A percentile compares a stretch with the other conserved stretches of the same genome.
Evolutionary conservation across 2,888 invertebrate species (phyloP).

Genomic region (Diaprepes abbreviatus): DNA sequence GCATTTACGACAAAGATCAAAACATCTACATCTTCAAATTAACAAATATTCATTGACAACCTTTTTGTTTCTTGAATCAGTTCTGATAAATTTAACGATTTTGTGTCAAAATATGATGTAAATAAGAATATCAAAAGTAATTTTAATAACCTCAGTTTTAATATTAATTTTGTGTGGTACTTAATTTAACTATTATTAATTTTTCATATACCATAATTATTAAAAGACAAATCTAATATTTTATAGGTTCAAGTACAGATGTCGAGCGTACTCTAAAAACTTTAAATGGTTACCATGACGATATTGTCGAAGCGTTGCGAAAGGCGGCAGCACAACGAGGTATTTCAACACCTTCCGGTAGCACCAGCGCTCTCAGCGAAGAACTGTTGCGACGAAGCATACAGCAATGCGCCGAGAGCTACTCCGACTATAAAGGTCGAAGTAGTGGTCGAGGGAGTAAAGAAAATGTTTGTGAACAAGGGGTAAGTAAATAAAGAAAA

Average conservation of each 20-base stretch:
- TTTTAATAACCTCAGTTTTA: too few relatives aligned
- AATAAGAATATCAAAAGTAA: too few relatives aligned
- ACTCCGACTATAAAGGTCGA: constrained; percentile 75
- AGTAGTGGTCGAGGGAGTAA: constrained; percentile 71
- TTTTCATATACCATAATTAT: too few relatives aligned
- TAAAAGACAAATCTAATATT: too few relatives aligned
- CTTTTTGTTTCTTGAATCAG: too few relatives aligned
- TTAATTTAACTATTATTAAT: background rate
- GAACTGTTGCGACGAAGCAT: constrained; percentile 79
- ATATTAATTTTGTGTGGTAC: background rate
- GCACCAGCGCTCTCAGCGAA: constrained; percentile 76
- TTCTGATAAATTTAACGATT: too few relatives aligned
- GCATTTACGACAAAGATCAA: too few relatives aligned
- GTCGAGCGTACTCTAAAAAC: constrained; percentile 78
- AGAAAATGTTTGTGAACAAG: constrained; percentile 82
- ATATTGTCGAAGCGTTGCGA: constrained; percentile 90
- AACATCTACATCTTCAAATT: too few relatives aligned
- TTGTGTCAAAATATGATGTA: too few relatives aligned
- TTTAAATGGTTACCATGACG: constrained; percentile 92
- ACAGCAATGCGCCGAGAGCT: constrained; percentile 73
- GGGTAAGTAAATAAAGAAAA: constrained; percentile 62
- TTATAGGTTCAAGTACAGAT: constrained; percentile 61
- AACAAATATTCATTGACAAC: too few relatives aligned
- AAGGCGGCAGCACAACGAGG: constrained; percentile 82
- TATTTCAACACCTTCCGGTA: constrained; percentile 73